Percentiles rank a stretch among this genome's conserved stretches.
Evolutionary conservation across 1,140 invertebrate species (phyloP).

Genomic region (Rhyzopertha dominica): DNA sequence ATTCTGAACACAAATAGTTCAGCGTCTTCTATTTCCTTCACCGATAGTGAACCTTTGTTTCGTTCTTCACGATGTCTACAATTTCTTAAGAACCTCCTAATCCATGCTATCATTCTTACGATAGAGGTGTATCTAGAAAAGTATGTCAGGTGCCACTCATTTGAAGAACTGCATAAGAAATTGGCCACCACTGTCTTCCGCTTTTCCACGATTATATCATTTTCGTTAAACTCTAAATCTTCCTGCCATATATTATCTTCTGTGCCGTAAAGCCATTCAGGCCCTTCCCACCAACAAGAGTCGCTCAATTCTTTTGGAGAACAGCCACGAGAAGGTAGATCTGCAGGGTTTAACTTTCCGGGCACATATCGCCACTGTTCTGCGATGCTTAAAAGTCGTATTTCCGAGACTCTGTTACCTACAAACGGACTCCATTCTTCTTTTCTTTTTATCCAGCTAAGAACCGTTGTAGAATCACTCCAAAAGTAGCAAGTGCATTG

Average conservation of each 20-base stretch:
- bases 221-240: slow-evolving; percentile 1
- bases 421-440: slow-evolving; percentile 24
- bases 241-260: slow-evolving; percentile 19
- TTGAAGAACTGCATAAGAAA: not conserved
- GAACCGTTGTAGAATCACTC: slow-evolving; percentile 23
- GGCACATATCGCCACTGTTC: slow-evolving; percentile 17
- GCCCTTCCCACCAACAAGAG: slow-evolving; percentile 31
- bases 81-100: slow-evolving; percentile 28
- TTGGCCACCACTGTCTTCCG: not conserved
- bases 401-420: slow-evolving; percentile 25
- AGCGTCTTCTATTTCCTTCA: slow-evolving; percentile 16
- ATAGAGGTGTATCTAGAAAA: slow-evolving; percentile 26
- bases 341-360: slow-evolving; percentile 33
- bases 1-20: slow-evolving; percentile 20
- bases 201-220: slow-evolving; percentile 7
- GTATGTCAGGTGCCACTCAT: not conserved
- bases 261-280: slow-evolving; percentile 23
- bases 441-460: slow-evolving; percentile 22
- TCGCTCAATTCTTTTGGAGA: slow-evolving; percentile 13
- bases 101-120: slow-evolving; percentile 23
- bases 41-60: slow-evolving; percentile 13
- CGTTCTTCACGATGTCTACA: slow-evolving; percentile 12
- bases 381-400: not conserved
- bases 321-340: slow-evolving; percentile 34
- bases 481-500: not conserved